Evolutionary conservation across 1,140 invertebrate genomes (phyloP), one percentile per base, ranked within the genome.

Genomic region (Aphidius gifuensis): DNA sequence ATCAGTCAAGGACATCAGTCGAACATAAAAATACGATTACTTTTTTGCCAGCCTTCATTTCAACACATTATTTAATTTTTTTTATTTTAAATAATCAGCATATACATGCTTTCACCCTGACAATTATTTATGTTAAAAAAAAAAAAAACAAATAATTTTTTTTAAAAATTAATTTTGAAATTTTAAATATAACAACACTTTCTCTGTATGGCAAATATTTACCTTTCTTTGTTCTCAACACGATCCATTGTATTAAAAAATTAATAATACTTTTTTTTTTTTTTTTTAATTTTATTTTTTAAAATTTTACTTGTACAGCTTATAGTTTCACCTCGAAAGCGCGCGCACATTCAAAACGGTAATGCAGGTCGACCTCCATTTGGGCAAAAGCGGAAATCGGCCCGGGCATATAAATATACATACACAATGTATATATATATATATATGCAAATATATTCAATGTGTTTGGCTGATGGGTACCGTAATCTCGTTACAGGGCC

Each of bases 301-400:
- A 23, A 16, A 55, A 6, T n/a, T 40, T 16, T 32, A 39, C 39
- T 38, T 53, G 23, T 16, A 55, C 40, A 55, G 38, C 16, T 39
- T 42, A 43, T 55, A 55, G n/a, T 60, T 59, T 59, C n/a, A 59
- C 58, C 47, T 42, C 39, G 53, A 5, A 42, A 42, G n/a, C 53
- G 43, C 40, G 40, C 43, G 53, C 40, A 39, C 39, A 40, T 55
- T 55, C n/a, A 55, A 7, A 9, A n/a, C 5, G 53, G 21, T 38
- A 42, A n/a, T 21, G 40, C 46, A 58, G 21, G 38, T 23, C 56
- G 56, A 55, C 53, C 53, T 55, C 71, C 66, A 78, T 78, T 77
- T 77, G 67, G 72, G 71, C 69, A 74, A 72, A 74, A 71, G 69
- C 71, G 74, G 73, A 75, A 76, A 76, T 74, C 68, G 71, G 67